A percentile compares a stretch with the other conserved stretches of the same genome.
These are phyloP conservation scores for Drosophila algonquin DNA, from an alignment of 2,888 invertebrate species.

Conservation along the genomic window DNA sequence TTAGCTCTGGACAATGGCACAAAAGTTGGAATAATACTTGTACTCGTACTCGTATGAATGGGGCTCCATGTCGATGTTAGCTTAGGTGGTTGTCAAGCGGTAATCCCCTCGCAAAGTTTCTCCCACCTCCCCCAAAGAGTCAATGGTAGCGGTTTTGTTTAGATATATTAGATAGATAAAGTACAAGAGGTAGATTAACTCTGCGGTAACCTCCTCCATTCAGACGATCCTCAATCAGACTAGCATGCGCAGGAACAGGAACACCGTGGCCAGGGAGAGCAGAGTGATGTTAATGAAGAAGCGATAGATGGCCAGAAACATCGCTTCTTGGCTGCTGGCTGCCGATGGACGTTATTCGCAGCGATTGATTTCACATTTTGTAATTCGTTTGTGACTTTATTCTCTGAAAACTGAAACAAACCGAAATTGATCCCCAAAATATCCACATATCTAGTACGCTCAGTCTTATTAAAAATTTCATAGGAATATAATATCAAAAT, in stretches of 20 bases:
- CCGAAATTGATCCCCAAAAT: too few relatives aligned
- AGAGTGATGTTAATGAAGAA: conserved; percentile 11
- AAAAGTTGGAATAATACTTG: conserved; percentile 5
- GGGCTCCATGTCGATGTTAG: conserved; percentile 8
- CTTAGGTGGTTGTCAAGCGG: conserved; percentile 27
- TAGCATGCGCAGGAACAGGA: conserved; percentile 20
- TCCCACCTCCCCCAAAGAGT: conserved; percentile 3
- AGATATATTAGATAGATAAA: conserved; percentile 1
- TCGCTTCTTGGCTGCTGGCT: conserved; percentile 9
- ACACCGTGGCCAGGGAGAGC: neutral
- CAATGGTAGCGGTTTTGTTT: conserved; percentile 4
- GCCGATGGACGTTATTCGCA: neutral
- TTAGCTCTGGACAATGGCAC: conserved; percentile 32
- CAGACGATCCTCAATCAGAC: neutral
- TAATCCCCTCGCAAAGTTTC: conserved; percentile 7
- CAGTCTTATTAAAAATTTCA: neutral
- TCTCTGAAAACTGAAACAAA: too few relatives aligned
- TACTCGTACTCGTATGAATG: neutral
- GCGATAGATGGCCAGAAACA: conserved; percentile 20
- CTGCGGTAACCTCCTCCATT: neutral
- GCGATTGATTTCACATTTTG: neutral
- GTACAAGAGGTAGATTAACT: conserved; percentile 1
- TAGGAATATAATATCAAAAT: neutral
- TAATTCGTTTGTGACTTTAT: neutral
- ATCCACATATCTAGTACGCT: neutral